phyloP scores from a whole-genome alignment of 2,797 vertebrate genomes.

The Etheostoma nigrum region DNA sequence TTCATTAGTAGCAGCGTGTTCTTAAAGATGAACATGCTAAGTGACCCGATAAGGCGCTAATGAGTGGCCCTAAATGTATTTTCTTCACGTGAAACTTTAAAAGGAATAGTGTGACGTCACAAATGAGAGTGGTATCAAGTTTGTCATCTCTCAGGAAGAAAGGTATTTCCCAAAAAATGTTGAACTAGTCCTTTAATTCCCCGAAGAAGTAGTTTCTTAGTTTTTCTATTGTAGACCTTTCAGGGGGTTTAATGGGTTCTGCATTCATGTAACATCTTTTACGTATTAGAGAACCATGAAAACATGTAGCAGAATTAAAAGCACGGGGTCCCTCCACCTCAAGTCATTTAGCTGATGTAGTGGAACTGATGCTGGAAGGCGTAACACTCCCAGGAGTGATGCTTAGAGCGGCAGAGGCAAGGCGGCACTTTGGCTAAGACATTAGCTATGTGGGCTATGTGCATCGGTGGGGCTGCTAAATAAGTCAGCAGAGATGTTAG shows the following conservation, averaged over 20 bases:
- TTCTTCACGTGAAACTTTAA: neutral
- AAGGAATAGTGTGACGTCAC: neutral
- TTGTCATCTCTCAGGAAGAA: neutral
- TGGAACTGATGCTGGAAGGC: conserved; percentile 18
- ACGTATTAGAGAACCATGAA: neutral
- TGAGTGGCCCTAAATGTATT: neutral
- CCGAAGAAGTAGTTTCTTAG: neutral
- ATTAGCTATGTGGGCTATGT: conserved; percentile 42
- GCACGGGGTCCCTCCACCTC: neutral
- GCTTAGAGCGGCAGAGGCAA: conserved; percentile 4
- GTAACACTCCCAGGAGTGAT: neutral
- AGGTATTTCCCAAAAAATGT: neutral
- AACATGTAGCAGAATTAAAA: neutral
- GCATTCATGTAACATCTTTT: neutral
- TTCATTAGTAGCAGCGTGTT: conserved; percentile 12
- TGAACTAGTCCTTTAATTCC: neutral
- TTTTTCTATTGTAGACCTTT: neutral
- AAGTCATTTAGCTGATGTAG: conserved; percentile 19
- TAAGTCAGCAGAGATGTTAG: conserved; percentile 65
- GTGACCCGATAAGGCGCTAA: neutral
- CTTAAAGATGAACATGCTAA: neutral
- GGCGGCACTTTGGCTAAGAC: conserved; percentile 21
- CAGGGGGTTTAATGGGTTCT: neutral
- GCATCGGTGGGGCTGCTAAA: conserved; percentile 61
- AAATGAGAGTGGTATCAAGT: neutral